Percentiles rank a stretch among this genome's conserved stretches.
These are phyloP conservation scores for Tholera decimalis DNA, from an alignment of 2,888 invertebrate species.

Conservation along the genomic window DNA sequence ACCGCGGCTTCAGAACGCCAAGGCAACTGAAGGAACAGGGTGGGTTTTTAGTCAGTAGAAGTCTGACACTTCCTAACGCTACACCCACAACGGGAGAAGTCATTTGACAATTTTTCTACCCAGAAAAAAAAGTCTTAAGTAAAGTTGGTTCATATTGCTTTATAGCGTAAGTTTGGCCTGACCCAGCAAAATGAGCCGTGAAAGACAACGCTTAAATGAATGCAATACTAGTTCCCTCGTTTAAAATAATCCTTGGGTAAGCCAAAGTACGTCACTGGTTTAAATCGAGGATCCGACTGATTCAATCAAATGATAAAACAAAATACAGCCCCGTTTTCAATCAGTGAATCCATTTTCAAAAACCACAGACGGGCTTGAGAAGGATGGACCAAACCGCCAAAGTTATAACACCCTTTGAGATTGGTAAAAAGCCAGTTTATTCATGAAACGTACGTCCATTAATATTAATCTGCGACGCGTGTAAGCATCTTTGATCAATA, in stretches of 20 bases:
- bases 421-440: not conserved
- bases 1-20: too few species aligned
- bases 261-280: not conserved
- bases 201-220: too few species aligned
- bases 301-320: not conserved
- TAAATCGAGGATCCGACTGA: not conserved
- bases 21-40: too few species aligned
- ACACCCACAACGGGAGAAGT: too few species aligned
- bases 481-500: conserved; percentile 11
- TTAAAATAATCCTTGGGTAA: not conserved
- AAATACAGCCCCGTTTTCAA: not conserved
- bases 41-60: too few species aligned
- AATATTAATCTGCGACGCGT: conserved; percentile 5
- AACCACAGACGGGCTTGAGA: not conserved
- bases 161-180: too few species aligned
- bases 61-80: too few species aligned
- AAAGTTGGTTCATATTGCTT: too few species aligned
- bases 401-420: not conserved
- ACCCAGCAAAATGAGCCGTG: too few species aligned
- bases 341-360: not conserved
- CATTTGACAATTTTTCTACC: too few species aligned
- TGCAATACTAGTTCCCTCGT: not conserved
- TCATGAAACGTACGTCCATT: conserved; percentile 10
- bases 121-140: too few species aligned
- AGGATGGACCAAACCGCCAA: not conserved